These are phyloP conservation scores for Penaeus vannamei DNA, from an alignment of 1,140 invertebrate species.

Conservation along the genomic window DNA sequence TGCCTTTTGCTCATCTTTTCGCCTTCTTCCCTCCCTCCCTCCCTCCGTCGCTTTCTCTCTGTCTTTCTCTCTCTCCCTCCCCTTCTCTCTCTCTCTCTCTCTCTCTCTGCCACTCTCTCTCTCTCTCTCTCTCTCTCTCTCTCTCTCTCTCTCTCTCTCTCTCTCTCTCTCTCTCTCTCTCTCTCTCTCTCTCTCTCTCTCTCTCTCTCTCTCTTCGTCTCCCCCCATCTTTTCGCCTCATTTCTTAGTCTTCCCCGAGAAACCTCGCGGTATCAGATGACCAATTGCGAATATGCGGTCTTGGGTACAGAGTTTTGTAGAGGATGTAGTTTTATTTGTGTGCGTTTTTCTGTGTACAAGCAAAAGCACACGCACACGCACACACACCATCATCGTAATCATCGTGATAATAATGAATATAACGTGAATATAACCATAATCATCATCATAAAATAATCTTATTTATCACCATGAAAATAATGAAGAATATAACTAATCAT, in stretches of 20 bases:
- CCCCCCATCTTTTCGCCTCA: no score
- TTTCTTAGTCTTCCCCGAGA: no score
- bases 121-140: conserved; percentile 20
- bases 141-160: neutral
- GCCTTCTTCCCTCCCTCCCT: no score
- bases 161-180: neutral
- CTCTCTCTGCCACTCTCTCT: neutral
- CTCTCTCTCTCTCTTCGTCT: neutral
- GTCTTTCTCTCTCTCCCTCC: neutral
- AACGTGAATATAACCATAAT: no score
- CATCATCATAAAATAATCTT: no score
- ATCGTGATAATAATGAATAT: no score
- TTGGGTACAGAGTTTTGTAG: no score
- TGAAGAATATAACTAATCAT: no score
- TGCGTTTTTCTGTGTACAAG: neutral
- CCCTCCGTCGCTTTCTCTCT: neutral
- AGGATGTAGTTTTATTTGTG: neutral
- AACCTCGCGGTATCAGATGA: no score
- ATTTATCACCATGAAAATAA: no score
- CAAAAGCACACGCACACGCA: neutral
- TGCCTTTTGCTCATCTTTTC: neutral
- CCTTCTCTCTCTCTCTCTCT: neutral
- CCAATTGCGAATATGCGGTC: no score
- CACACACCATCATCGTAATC: no score
- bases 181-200: neutral